These are phyloP conservation scores for Drosophila pullipes DNA, from an alignment of 2,888 invertebrate genomes.

Conservation along the genomic window DNA sequence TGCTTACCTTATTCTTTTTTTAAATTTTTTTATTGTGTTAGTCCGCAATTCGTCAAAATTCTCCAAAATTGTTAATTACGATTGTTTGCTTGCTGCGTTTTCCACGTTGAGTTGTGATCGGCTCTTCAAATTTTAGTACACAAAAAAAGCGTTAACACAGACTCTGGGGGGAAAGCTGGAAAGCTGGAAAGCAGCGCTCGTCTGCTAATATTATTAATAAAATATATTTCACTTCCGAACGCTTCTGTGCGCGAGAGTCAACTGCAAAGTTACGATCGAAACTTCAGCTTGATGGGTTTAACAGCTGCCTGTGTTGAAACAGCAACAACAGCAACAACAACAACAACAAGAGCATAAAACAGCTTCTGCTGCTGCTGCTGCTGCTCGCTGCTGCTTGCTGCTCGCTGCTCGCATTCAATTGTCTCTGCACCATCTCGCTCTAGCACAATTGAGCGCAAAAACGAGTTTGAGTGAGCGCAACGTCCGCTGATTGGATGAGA, in stretches of 20 bases:
- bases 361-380: slow-evolving; percentile 79
- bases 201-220: slow-evolving; percentile 85
- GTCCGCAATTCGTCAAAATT: slow-evolving; percentile 19
- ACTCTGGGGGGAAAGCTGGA: slow-evolving; percentile 13
- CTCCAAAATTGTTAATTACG: slow-evolving; percentile 15
- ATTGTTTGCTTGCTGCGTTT: neutral
- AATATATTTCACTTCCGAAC: slow-evolving; percentile 86
- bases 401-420: slow-evolving; percentile 57
- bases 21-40: slow-evolving; percentile 9
- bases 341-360: slow-evolving; percentile 61
- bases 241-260: slow-evolving; percentile 86
- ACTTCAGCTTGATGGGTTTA: slow-evolving; percentile 85
- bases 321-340: slow-evolving; percentile 41
- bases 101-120: neutral
- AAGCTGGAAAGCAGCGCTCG: slow-evolving; percentile 37
- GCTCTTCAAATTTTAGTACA: neutral
- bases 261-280: slow-evolving; percentile 86
- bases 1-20: slow-evolving; percentile 56
- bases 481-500: slow-evolving; percentile 64
- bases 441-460: slow-evolving; percentile 61
- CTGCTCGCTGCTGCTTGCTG: slow-evolving; percentile 62
- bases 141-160: neutral
- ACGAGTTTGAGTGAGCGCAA: slow-evolving; percentile 67
- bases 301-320: slow-evolving; percentile 84
- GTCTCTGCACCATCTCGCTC: slow-evolving; percentile 58